phyloP scores from a whole-genome alignment of 2,797 vertebrate species.

The Enteromius unitaeniatus region DNA sequence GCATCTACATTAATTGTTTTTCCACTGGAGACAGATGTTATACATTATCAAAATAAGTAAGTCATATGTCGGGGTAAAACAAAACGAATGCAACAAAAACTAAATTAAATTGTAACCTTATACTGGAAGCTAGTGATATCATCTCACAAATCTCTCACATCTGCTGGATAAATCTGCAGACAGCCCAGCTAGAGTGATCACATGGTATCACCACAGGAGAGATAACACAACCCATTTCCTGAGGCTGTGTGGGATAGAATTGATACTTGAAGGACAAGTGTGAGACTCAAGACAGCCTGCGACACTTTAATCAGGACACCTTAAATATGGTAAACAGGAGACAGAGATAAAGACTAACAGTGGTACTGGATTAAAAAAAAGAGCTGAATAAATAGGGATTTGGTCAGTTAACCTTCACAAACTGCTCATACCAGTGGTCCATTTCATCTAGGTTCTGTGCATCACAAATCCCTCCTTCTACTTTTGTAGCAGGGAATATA shows the following conservation, averaged over 20 bases:
- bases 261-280: slow-evolving; percentile 43
- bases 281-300: slow-evolving; percentile 47
- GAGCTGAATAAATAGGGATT: not conserved
- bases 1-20: not conserved
- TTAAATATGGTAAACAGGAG: slow-evolving; percentile 42
- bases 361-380: not conserved
- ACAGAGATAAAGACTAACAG: slow-evolving; percentile 39
- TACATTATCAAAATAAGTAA: no score
- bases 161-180: slow-evolving; percentile 35
- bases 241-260: slow-evolving; percentile 41
- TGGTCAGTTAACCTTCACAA: slow-evolving; percentile 2
- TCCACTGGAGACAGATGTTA: not conserved
- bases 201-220: slow-evolving; percentile 56
- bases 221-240: slow-evolving; percentile 55
- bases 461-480: not conserved
- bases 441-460: not conserved
- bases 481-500: not conserved
- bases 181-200: slow-evolving; percentile 58
- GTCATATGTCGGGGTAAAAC: no score
- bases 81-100: not conserved
- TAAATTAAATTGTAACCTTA: not conserved
- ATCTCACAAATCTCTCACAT: slow-evolving; percentile 32
- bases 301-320: slow-evolving; percentile 40
- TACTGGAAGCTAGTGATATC: slow-evolving; percentile 16
- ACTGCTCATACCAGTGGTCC: not conserved